Base-by-base conservation (phyloP, 2,113 vertebrate genomes). In the Strix uralensis region DNA sequence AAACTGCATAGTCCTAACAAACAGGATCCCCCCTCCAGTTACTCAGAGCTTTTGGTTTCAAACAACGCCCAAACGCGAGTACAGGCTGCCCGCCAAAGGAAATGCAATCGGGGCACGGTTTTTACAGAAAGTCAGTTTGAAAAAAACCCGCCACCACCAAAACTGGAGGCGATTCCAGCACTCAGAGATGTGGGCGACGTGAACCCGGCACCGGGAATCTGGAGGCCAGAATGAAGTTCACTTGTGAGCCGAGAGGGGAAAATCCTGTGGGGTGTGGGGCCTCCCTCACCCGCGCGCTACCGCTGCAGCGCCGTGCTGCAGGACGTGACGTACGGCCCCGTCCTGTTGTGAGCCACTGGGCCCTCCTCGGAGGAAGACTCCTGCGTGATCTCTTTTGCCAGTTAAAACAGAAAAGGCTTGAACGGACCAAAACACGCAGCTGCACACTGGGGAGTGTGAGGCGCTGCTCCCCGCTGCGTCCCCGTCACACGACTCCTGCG, bases 1-100 rank as follows among this genome's bases (percentile, higher is more conserved):
- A 96, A 12, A 78, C 97, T 97, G 97, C 97, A 97, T 96, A 98
- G 97, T 92, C 81, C 96, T 66, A 59, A 79, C 91, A 62, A 78
- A 88, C 51, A 51, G 88, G 59, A 70, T 94, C 83, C 44, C 58
- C 73, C 57, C 52, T 67, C 83, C 65, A 10, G 62, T 47, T 52
- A 75, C 90, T 51, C 51, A 15, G 62, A 96, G 59, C 82, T 66
- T 86, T 83, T 96, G 92, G 66, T 55, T 81, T 94, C 70, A 72
- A 96, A 90, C 77, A 77, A 46, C 21, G 93, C 77, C 86, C 84
- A 59, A 91, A 88, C 0, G 13, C 52, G 32, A 72, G 61, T 12
- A 42, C 69, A 92, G 79, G n/a, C 72, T 30, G 14, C 81, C 86
- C 2, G 54, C 91, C 54, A 52, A 88, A 92, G 78, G 86, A 65